These are phyloP conservation scores for Esox masquinongy DNA, from an alignment of 2,797 vertebrate genomes.

Conservation along the genomic window DNA sequence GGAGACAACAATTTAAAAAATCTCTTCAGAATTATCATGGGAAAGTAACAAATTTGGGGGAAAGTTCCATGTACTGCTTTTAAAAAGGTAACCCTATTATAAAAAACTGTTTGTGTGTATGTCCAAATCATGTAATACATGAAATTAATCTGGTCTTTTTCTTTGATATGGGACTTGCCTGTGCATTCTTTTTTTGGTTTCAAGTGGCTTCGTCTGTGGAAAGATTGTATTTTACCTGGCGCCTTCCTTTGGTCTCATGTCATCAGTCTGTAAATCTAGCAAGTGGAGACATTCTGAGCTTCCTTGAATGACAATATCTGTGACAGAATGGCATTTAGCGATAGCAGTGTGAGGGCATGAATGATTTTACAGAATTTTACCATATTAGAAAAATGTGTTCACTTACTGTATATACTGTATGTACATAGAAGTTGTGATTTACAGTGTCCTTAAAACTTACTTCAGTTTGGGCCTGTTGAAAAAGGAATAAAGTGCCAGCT, in stretches of 20 bases:
- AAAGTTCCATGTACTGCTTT: not conserved
- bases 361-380: not conserved
- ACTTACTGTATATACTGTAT: too few relatives aligned
- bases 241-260: conserved; percentile 3
- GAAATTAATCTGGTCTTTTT: too few relatives aligned
- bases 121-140: too few relatives aligned
- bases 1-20: not conserved
- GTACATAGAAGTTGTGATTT: too few relatives aligned
- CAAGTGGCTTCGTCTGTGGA: not conserved
- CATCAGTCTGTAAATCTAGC: not conserved
- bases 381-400: too few relatives aligned
- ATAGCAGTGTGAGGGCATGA: not conserved
- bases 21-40: not conserved
- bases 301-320: not conserved
- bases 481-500: too few relatives aligned
- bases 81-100: not conserved
- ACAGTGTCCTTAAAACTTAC: too few relatives aligned
- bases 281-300: not conserved
- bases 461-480: too few relatives aligned
- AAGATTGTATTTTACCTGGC: not conserved
- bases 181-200: not conserved
- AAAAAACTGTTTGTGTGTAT: not conserved
- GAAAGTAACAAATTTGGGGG: not conserved
- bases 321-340: not conserved
- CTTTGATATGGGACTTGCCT: not conserved